phyloP scores from a whole-genome alignment of 2,113 vertebrate genomes.

The Tragelaphus imberbis region DNA sequence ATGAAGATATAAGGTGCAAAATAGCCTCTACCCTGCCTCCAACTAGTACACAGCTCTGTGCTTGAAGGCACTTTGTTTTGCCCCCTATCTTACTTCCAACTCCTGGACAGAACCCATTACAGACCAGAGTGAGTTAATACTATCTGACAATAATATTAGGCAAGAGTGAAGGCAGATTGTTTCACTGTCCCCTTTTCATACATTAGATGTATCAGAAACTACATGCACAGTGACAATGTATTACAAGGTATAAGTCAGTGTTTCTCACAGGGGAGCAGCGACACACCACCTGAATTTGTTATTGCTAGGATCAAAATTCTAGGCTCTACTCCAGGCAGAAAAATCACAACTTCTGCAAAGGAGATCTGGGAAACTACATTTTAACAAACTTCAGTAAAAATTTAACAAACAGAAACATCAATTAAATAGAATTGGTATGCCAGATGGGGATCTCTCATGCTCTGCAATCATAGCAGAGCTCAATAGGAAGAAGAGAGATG shows the following conservation, averaged over 20 bases:
- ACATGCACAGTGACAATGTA: not conserved
- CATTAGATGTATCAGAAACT: not conserved
- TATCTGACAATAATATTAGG: not conserved
- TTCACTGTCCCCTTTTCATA: not conserved
- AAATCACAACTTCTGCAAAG: not conserved
- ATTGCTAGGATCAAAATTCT: not conserved
- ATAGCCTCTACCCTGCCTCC: not conserved
- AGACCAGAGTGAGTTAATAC: not conserved
- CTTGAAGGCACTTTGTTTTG: not conserved
- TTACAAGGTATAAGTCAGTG: not conserved
- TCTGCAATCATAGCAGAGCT: not conserved
- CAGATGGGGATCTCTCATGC: not conserved
- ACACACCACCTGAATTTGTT: not conserved
- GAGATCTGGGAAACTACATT: not conserved
- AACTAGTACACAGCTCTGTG: not conserved
- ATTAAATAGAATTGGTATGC: not conserved
- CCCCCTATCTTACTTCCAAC: not conserved
- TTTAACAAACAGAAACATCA: not conserved
- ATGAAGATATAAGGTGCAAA: not conserved
- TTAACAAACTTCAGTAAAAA: not conserved
- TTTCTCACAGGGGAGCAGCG: not conserved
- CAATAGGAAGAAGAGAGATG: not conserved
- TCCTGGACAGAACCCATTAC: not conserved
- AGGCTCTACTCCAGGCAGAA: not conserved
- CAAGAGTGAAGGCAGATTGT: not conserved